Evolutionary conservation across 2,888 invertebrate genomes (phyloP), one percentile per base, ranked within the genome.

Genomic region (Drosophila neutralis): DNA sequence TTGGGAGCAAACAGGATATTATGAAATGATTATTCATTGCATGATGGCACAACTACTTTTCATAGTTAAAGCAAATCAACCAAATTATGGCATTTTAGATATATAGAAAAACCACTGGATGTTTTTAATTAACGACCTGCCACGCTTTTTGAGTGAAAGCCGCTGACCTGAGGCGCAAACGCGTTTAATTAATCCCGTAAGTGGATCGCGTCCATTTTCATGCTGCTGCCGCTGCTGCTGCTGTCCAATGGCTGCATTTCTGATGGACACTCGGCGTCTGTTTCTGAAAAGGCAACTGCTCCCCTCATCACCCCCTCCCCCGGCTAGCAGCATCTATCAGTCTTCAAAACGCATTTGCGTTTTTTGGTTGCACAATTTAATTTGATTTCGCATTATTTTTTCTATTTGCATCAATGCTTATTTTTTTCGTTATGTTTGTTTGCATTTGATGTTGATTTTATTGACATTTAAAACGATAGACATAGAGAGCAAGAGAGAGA

Each of bases 231-330:
- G 31, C 31, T 63, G 73, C 72, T 75, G 74, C 27, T 27, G 27
- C 27, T 27, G 27, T 75, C 75, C 77, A 78, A 63, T 87, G 83
- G 90, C 56, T 87, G 90, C 83, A 85, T 86, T 68, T 66, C 73
- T 85, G 85, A 85, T 88, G 86, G 90, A 85, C 85, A 78, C 73
- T 65, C 57, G 78, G 72, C 90, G 66, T 85, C 85, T 86, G 85
- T 88, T 90, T 83, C 70, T 86, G 85, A 85, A 27, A 60, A 59
- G 67, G 59, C 72, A 40, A 21, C 64, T 31, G 51, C 31, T 21
- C 36, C 8, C 18, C 27, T 24, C 27, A 24, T 38, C 27, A 11
- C 7, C 27, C 36, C 36, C 18, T 24, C 11, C 1, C 18, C 42
- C 8, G 24, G 42, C 31, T 10, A 67, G 35, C 67, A 65, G 82